Conservation (phyloP, 2,113 vertebrate genomes). For the Leucoraja erinaceus region DNA sequence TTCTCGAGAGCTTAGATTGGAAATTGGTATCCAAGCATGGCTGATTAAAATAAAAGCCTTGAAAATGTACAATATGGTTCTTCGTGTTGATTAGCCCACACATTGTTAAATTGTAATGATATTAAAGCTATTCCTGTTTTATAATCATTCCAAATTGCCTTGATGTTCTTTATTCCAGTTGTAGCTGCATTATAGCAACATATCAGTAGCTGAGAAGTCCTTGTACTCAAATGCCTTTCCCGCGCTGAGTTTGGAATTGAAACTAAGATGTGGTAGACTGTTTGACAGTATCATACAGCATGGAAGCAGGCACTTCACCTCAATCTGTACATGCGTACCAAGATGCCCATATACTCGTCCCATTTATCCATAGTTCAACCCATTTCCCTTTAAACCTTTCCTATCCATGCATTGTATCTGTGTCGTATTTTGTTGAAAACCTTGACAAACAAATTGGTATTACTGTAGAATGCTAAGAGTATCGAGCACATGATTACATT, state of each 20-base stretch:
- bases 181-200: not conserved
- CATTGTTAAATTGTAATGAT: not conserved
- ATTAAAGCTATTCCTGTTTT: not conserved
- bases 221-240: not conserved
- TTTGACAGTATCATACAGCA: too few relatives aligned
- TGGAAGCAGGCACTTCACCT: too few relatives aligned
- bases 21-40: not conserved
- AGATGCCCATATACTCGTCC: too few relatives aligned
- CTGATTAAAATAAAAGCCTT: not conserved
- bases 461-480: not conserved
- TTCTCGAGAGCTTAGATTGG: too few relatives aligned
- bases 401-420: too few relatives aligned
- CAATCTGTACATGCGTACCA: too few relatives aligned
- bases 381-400: too few relatives aligned
- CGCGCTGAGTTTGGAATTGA: not conserved
- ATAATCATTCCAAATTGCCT: not conserved
- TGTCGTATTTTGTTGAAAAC: not conserved
- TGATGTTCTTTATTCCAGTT: not conserved
- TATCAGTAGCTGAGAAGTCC: not conserved
- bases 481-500: not conserved
- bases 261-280: not conserved
- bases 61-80: not conserved
- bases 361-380: too few relatives aligned
- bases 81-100: not conserved
- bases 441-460: not conserved